Evolutionary conservation across 1,140 invertebrate genomes (phyloP), one percentile per base, ranked within the genome.

Genomic region (Ceratina calcarata): DNA sequence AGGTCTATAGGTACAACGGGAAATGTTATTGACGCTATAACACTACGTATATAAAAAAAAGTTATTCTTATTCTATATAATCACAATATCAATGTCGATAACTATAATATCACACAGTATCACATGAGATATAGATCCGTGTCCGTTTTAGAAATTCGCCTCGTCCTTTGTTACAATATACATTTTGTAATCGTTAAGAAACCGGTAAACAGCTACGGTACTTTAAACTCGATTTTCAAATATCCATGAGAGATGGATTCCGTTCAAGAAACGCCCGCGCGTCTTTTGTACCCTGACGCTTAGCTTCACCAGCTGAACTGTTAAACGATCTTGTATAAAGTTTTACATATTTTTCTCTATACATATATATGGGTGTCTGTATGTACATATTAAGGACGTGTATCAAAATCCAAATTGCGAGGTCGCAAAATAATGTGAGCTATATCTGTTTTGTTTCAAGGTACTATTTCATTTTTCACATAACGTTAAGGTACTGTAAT

Each of bases 71-170:
- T 61, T n/a, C 7, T 78, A 55, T 45, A 45, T 1, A 53, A 64
- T 78, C 16, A 45, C 20, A 64, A 73, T 37, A 24, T 79, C 8
- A 15, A 51, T 65, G 6, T 72, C 51, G 45, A 73, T 69, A 74
- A 67, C 18, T 58, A 68, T 76, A 79, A 57, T 71, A 84, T 80
- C 82, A 83, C 66, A 77, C 61, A 77, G 53, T 83, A 84, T 75
- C 70, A 83, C 51, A 80, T 69, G 27, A 73, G 69, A 78, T 45
- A 74, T 16, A 57, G 37, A 66, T 60, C 12, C 18, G 22, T 27
- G 22, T n/a, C 16, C 22, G 1, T 55, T 61, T 61, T 16, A 67
- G 55, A 66, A 51, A 76, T 65, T 68, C 64, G 12, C 37, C 49
- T 67, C 16, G 22, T 49, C 53, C 64, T 16, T 20, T n/a, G 7